phyloP scores from a whole-genome alignment of 2,797 vertebrate genomes.

The Thripadectes ignobilis region DNA sequence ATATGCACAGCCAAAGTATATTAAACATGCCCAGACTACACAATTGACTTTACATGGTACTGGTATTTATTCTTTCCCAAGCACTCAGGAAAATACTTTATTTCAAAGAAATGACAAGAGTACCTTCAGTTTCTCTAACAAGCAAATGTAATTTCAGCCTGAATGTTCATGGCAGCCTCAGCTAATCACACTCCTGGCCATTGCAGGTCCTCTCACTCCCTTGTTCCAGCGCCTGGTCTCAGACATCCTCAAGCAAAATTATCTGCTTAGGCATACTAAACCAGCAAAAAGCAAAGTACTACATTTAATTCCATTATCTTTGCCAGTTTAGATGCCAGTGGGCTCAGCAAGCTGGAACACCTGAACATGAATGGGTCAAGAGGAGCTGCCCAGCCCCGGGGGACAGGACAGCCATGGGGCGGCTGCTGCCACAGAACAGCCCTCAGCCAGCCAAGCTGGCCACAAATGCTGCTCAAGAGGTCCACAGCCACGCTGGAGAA shows the following conservation, averaged over 20 bases:
- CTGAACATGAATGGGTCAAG: accelerated
- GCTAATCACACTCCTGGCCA: background rate
- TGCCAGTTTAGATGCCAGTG: background rate
- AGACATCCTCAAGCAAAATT: accelerated
- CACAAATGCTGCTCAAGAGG: background rate
- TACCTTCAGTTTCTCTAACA: background rate
- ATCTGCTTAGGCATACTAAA: background rate
- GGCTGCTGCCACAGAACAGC: background rate
- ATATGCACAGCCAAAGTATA: background rate
- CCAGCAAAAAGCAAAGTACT: background rate
- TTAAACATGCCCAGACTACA: background rate
- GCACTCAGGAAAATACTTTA: background rate
- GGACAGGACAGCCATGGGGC: accelerated
- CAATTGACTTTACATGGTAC: background rate
- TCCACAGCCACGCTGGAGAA: background rate
- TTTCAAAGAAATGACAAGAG: background rate
- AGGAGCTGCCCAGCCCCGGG: background rate
- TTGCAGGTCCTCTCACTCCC: background rate
- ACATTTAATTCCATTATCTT: background rate
- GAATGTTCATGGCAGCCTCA: background rate
- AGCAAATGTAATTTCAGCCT: background rate
- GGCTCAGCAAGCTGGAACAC: background rate
- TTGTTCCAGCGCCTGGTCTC: background rate
- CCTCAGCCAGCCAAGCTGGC: background rate
- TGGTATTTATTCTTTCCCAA: background rate